A percentile compares a stretch with the other conserved stretches of the same genome.
These are phyloP conservation scores for Tadarida brasiliensis DNA, from an alignment of 2,797 vertebrate species.

Conservation along the genomic window DNA sequence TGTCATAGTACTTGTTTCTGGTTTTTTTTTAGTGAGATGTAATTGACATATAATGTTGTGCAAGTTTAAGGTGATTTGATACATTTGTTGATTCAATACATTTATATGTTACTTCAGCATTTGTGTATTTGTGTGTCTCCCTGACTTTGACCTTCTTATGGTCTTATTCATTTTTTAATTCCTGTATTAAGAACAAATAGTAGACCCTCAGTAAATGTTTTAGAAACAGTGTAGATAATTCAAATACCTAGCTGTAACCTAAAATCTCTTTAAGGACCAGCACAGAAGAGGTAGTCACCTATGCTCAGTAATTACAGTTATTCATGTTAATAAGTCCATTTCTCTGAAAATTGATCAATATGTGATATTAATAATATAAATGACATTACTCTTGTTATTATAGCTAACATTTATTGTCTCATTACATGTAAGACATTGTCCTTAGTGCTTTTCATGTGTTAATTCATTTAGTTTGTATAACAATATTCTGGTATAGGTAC, in stretches of 20 bases:
- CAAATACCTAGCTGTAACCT: background rate
- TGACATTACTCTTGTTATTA: background rate
- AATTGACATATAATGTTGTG: background rate
- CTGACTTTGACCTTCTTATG: background rate
- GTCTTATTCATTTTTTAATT: slow-evolving; percentile 27
- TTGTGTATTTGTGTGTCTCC: background rate
- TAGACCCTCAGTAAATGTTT: background rate
- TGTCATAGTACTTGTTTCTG: background rate
- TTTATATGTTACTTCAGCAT: background rate
- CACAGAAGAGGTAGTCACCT: background rate
- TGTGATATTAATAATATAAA: background rate
- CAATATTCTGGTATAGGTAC: background rate
- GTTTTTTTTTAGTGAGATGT: background rate
- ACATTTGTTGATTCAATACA: background rate
- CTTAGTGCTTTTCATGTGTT: accelerated
- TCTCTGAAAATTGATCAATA: background rate
- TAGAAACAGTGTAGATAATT: background rate
- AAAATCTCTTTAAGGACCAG: background rate
- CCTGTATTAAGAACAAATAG: background rate
- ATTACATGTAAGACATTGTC: background rate
- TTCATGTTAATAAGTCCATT: slow-evolving; percentile 5
- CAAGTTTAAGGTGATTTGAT: background rate
- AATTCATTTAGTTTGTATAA: slow-evolving; percentile 44
- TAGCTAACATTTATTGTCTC: background rate
- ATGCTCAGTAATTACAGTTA: background rate